Conservation (phyloP, 2,113 vertebrate species). For the Sialia sialis region DNA sequence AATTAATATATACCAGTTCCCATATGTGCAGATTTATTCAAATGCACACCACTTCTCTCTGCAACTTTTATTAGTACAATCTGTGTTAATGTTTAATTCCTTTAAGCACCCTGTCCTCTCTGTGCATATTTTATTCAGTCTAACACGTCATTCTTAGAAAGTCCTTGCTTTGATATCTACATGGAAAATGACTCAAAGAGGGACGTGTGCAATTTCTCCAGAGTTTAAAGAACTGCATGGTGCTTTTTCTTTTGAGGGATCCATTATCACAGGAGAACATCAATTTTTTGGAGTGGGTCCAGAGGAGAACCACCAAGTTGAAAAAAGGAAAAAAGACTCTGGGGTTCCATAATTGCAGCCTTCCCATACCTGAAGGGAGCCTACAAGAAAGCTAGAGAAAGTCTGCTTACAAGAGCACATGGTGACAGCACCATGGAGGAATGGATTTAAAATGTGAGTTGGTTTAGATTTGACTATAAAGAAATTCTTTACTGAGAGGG, state of each 20-base stretch:
- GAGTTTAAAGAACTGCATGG: background rate
- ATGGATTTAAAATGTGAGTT: background rate
- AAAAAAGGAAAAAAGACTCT: background rate
- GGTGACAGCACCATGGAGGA: background rate
- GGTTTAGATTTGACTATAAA: background rate
- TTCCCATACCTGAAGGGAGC: background rate
- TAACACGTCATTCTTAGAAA: background rate
- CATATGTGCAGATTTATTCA: background rate
- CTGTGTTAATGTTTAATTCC: background rate
- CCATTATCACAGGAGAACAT: background rate
- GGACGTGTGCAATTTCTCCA: background rate
- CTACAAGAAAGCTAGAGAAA: background rate
- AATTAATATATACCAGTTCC: background rate
- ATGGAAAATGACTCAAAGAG: background rate
- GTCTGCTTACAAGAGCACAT: background rate
- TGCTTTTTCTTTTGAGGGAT: background rate
- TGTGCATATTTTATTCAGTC: background rate
- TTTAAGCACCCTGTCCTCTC: background rate
- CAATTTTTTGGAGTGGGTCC: fast-evolving
- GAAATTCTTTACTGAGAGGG: background rate
- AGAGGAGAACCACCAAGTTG: background rate
- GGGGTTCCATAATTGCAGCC: fast-evolving
- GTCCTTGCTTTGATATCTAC: background rate
- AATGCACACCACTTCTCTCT: background rate
- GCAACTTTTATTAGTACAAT: background rate